Percentiles rank a stretch among this genome's conserved stretches.
Evolutionary conservation across 1,140 invertebrate species (phyloP).

Genomic region (Aleiodes sp.): DNA sequence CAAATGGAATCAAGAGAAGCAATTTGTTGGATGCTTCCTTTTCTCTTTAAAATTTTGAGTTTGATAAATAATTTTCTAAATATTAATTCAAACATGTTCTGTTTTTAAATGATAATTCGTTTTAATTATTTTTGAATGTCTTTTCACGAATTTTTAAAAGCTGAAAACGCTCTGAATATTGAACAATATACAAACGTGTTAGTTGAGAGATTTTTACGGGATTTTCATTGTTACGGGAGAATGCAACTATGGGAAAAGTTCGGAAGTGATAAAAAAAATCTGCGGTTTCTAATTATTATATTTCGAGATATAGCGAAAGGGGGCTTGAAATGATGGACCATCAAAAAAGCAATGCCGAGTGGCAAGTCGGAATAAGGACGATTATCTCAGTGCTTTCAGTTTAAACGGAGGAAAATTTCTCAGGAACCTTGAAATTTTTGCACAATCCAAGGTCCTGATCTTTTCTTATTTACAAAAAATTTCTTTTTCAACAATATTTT

Average conservation of each 20-base stretch:
- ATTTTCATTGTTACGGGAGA: not conserved
- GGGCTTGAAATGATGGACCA: no score
- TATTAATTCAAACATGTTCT: conserved; percentile 10
- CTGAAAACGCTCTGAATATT: conserved; percentile 3
- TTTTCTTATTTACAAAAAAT: no score
- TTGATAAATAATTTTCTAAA: conserved; percentile 15
- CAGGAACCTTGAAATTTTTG: no score
- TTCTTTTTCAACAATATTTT: no score
- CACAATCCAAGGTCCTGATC: no score
- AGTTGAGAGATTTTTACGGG: conserved; percentile 6
- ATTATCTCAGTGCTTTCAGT: no score
- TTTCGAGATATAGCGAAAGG: not conserved
- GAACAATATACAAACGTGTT: conserved; percentile 14
- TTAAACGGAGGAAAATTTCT: no score
- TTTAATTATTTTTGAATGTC: not conserved
- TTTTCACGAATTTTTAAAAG: conserved; percentile 1
- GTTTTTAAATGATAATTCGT: not conserved
- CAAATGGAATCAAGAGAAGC: conserved; percentile 25
- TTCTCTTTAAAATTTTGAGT: conserved; percentile 15
- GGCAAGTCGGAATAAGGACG: no score
- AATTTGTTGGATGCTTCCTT: conserved; percentile 39
- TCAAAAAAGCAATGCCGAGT: no score
- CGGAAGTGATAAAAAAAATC: not conserved
- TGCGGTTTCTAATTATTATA: not conserved
- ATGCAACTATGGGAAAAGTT: not conserved